These are phyloP conservation scores for Catharus ustulatus DNA, from an alignment of 2,797 vertebrate species.

Conservation along the genomic window DNA sequence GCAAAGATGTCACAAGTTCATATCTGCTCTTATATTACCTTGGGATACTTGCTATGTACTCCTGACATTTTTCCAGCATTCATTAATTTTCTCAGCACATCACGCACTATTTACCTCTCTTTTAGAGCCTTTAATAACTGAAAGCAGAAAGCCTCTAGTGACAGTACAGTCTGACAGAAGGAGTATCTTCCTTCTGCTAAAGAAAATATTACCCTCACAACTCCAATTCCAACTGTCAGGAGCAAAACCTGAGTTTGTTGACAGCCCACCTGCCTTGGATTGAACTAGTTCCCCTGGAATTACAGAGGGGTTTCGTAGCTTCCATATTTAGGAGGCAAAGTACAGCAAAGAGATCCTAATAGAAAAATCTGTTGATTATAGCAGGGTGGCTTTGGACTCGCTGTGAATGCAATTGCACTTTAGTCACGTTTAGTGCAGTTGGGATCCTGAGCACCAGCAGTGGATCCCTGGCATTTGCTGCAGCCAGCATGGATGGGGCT, in stretches of 20 bases:
- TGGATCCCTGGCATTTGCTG: background rate
- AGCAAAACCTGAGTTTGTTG: background rate
- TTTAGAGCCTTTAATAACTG: background rate
- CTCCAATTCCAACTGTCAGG: background rate
- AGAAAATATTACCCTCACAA: background rate
- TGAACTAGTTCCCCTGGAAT: background rate
- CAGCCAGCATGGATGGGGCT: background rate
- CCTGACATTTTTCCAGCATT: background rate
- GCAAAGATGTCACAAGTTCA: background rate
- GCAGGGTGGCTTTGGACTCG: background rate
- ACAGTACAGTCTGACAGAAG: background rate
- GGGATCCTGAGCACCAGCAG: background rate
- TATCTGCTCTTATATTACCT: background rate
- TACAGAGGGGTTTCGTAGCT: background rate
- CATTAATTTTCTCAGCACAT: constrained; percentile 22
- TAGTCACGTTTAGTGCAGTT: background rate
- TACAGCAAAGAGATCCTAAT: background rate
- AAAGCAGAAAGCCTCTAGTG: background rate
- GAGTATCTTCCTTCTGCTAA: background rate
- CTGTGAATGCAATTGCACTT: accelerated
- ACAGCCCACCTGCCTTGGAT: background rate
- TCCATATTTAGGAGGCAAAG: background rate
- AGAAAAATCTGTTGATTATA: background rate
- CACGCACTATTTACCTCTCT: background rate
- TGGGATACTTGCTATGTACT: background rate